Evolutionary conservation across 1,140 invertebrate species (phyloP), one percentile per base, ranked within the genome.

Genomic region (Tetragnatha versicolor): DNA sequence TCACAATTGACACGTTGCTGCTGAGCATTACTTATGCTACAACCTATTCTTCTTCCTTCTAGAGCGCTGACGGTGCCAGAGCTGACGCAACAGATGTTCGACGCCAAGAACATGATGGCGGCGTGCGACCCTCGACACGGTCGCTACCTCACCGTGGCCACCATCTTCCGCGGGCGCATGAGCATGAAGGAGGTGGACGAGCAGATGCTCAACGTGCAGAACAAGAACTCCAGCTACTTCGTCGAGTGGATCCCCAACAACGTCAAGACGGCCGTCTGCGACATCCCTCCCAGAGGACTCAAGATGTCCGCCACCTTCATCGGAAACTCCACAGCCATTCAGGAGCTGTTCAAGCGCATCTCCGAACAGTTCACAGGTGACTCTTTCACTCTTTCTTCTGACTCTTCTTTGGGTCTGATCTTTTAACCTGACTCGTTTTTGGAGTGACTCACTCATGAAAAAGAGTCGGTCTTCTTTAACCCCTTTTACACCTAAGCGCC

Each of bases 121-220:
- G 91, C 91, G 9, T 92, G 91, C 83, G 91, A 93, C 84, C 88
- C 88, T 9, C 84, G 89, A 72, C 88, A 90, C 81, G 89, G 89
- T 39, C 89, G 95, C 17, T 98, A 98, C 86, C 88, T 98, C 17
- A 98, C 96, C 0, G 94, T 97, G 1, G 96, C 96, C 9, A 93
- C 94, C 53, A 93, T 98, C 82, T 98, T 98, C 91, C 90, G 96
- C 85, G 96, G 90, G 31, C 89, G 94, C 63, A 97, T 98, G 95
- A 97, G 95, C 27, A 98, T 97, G 95, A 96, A 96, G 87, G 95
- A 96, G 85, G 92, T 89, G 12, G 87, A 87, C 63, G 86, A 87
- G 76, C 86, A 89, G 81, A 88, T 95, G 91, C 86, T 94, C 31
- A 94, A 94, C 83, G 91, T 95, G 42, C 91, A 93, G 84, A 91